Percentiles rank a stretch among this genome's conserved stretches.
Evolutionary conservation across 2,888 invertebrate genomes (phyloP).

Genomic region (Dicyrtoma fusca): DNA sequence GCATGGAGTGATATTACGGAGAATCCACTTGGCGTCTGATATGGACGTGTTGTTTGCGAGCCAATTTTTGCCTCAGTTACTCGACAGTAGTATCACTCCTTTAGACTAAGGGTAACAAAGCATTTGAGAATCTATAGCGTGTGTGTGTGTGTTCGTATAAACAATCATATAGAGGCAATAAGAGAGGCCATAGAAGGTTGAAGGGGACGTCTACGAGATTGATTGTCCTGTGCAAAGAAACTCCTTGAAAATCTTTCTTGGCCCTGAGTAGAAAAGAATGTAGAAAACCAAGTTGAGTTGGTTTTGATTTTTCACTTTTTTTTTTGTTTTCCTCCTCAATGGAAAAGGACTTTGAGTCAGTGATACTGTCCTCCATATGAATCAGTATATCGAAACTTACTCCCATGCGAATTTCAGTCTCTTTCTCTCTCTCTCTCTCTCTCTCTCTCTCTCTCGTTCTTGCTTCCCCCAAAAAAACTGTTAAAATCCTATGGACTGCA

Average conservation of each 20-base stretch:
- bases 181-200: slow-evolving; percentile 10
- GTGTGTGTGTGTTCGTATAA: neutral
- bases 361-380: slow-evolving; percentile 30
- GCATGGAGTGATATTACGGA: neutral
- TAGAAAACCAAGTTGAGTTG: slow-evolving; percentile 20
- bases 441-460: neutral
- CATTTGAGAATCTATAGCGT: neutral
- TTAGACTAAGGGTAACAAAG: slow-evolving; percentile 1
- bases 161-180: slow-evolving; percentile 3
- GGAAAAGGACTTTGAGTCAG: slow-evolving; percentile 10
- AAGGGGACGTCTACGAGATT: slow-evolving; percentile 26
- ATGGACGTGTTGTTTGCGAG: slow-evolving; percentile 6
- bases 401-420: slow-evolving; percentile 24
- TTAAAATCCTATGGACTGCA: no score
- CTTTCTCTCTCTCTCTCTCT: neutral
- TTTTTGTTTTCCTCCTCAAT: slow-evolving; percentile 9
- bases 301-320: slow-evolving; percentile 32
- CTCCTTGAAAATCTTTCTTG: slow-evolving; percentile 17
- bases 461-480: neutral
- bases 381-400: slow-evolving; percentile 28
- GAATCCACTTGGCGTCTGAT: neutral
- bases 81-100: neutral
- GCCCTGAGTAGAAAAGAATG: slow-evolving; percentile 27
- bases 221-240: slow-evolving; percentile 30
- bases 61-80: neutral